A percentile compares a stretch with the other conserved stretches of the same genome.
These are phyloP conservation scores for Drosophila triauraria DNA, from an alignment of 1,140 invertebrate species.

Conservation along the genomic window DNA sequence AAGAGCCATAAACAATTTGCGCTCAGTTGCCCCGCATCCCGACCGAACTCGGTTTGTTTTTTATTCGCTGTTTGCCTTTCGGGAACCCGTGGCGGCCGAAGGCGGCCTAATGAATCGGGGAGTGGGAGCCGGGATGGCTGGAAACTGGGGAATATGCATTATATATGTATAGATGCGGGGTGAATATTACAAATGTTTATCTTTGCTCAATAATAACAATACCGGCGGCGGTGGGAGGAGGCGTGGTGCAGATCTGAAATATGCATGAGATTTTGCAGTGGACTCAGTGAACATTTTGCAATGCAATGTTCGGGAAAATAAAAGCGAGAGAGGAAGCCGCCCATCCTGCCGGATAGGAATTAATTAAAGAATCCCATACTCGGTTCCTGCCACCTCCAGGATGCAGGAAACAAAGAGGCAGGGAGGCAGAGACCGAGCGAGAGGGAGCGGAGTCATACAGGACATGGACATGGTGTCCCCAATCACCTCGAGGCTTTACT, in stretches of 20 bases:
- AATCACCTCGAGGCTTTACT: conserved; percentile 32
- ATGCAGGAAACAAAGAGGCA: conserved; percentile 8
- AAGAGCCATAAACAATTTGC: conserved; percentile 54
- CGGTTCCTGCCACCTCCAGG: conserved; percentile 9
- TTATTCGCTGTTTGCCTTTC: conserved; percentile 49
- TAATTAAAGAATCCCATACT: conserved; percentile 46
- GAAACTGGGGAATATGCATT: conserved; percentile 14
- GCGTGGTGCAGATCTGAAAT: conserved; percentile 22
- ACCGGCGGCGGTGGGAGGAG: background rate
- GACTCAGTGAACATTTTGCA: conserved; percentile 19
- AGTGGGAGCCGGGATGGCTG: background rate
- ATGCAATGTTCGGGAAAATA: conserved; percentile 6
- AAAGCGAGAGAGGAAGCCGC: conserved; percentile 6
- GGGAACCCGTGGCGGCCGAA: conserved; percentile 15
- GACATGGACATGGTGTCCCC: conserved; percentile 33
- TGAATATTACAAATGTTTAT: conserved; percentile 71
- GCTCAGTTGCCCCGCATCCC: conserved; percentile 16
- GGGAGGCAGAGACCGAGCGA: background rate
- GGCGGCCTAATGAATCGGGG: conserved; percentile 31
- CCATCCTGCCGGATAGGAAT: conserved; percentile 41
- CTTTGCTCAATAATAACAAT: conserved; percentile 54
- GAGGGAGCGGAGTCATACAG: background rate
- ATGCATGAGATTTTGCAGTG: conserved; percentile 38
- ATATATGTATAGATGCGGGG: conserved; percentile 24
- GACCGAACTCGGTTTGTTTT: conserved; percentile 35